A percentile compares a stretch with the other conserved stretches of the same genome.
Evolutionary conservation across 2,797 vertebrate species (phyloP).

Genomic region (Orestias chungarensis): DNA sequence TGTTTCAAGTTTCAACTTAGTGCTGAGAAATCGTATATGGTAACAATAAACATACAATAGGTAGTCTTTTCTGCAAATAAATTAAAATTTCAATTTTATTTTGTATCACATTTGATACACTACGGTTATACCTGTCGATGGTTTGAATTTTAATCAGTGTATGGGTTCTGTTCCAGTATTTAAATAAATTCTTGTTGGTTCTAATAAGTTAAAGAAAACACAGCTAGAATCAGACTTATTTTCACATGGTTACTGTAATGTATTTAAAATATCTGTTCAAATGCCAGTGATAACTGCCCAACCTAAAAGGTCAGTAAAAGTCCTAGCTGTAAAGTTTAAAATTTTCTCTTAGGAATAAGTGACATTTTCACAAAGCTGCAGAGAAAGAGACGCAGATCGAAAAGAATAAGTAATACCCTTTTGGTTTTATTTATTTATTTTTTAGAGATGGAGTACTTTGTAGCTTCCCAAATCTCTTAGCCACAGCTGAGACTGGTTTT

Average conservation of each 20-base stretch:
- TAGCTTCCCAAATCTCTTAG: constrained; percentile 57
- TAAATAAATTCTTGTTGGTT: neutral
- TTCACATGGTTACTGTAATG: neutral
- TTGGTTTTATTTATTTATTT: constrained; percentile 5
- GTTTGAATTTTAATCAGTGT: neutral
- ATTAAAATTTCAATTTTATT: neutral
- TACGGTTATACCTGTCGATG: neutral
- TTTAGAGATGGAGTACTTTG: constrained; percentile 23
- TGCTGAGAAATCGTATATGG: neutral
- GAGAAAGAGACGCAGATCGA: constrained; percentile 1
- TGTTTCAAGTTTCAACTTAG: neutral
- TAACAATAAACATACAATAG: neutral
- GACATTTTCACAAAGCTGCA: constrained; percentile 7
- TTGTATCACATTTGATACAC: neutral
- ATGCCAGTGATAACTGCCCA: neutral
- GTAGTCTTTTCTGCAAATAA: neutral
- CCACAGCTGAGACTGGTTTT: constrained; percentile 60
- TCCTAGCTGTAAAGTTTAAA: constrained; percentile 15
- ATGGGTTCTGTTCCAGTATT: neutral
- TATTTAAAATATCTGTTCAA: neutral
- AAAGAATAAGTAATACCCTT: constrained; percentile 11
- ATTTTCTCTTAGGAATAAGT: constrained; percentile 1
- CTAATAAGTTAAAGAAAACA: neutral
- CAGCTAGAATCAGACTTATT: neutral
- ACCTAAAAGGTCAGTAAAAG: constrained; percentile 18